Base-by-base conservation (phyloP, 2,797 vertebrate species). In the Hirundo rustica region DNA sequence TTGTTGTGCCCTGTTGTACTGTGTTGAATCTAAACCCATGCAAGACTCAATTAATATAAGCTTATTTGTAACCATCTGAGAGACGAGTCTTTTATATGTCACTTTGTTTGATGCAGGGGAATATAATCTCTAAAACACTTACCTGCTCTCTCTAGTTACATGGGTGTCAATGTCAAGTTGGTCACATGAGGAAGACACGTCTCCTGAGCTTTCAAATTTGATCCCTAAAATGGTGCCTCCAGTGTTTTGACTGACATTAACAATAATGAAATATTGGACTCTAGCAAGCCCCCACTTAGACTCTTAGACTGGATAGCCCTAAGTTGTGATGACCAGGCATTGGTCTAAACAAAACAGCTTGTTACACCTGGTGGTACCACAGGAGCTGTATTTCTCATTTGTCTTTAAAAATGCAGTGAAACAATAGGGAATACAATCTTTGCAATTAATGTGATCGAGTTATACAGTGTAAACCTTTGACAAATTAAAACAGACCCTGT, bases 401-500 rank as follows among this genome's bases (percentile, higher is more conserved):
- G 40, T 73, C 45, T 93, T 93, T 85, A 84, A 65, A 58, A 62
- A 4, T 42, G 57, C 26, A 81, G 34, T 62, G 38, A 84, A 96
- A 95, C 81, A 97, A 86, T 53, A 79, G 40, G 76, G 38, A 32
- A 81, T 54, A 70, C 53, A 87, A 85, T 82, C 71, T 82, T 88
- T 90, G 83, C 80, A 96, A 95, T 95, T 96, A 97, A 92, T 57
- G 50, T 73, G 83, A 90, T 91, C 0, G 21, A 90, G 74, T 87
- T 95, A 76, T 61, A 86, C 51, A 64, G n/a, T 27, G 67, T 74
- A 94, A 94, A 72, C 32, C 67, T 90, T 71, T 94, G 93, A 96
- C 90, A 96, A 96, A 97, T 95, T 95, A 90, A 89, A 95, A 80
- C 53, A 91, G 77, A 80, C 40, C 87, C 32, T 48, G 70, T 89